phyloP scores from a whole-genome alignment of 2,113 vertebrate genomes.

The Paralichthys olivaceus region DNA sequence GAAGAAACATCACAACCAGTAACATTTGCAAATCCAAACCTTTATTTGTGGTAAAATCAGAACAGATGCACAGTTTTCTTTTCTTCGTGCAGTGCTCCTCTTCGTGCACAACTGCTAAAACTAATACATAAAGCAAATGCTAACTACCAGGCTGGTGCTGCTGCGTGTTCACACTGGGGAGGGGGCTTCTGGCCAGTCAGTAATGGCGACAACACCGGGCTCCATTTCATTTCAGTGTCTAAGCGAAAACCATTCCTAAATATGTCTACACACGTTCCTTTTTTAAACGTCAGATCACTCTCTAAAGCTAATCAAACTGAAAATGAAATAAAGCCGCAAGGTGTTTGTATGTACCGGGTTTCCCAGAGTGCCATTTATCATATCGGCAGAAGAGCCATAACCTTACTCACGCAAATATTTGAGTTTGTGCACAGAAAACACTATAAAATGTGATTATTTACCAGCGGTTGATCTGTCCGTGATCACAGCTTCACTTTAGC shows the following conservation, averaged over 20 bases:
- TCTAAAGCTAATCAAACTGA: neutral
- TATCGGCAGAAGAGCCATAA: neutral
- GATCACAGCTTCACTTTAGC: neutral
- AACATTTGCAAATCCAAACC: slow-evolving; percentile 83
- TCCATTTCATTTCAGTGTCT: slow-evolving; percentile 1
- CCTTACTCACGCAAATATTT: neutral
- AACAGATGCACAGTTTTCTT: slow-evolving; percentile 89
- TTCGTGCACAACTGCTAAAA: slow-evolving; percentile 96
- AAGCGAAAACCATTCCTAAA: slow-evolving; percentile 30
- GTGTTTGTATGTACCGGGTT: neutral
- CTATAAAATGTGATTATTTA: neutral
- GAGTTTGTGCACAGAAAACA: slow-evolving; percentile 8
- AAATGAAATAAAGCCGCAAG: slow-evolving; percentile 26
- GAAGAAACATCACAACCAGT: neutral
- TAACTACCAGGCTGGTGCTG: slow-evolving; percentile 74
- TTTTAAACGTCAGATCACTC: no score
- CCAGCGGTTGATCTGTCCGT: neutral
- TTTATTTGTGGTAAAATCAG: slow-evolving; percentile 98
- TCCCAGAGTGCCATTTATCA: slow-evolving; percentile 6
- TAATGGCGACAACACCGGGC: slow-evolving; percentile 30
- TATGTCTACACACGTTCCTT: neutral
- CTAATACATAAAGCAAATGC: slow-evolving; percentile 99
- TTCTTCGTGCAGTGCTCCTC: slow-evolving; percentile 92
- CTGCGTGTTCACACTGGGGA: slow-evolving; percentile 26
- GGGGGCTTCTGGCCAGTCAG: slow-evolving; percentile 56